Evolutionary conservation across 2,113 vertebrate species (phyloP).

Genomic region (Steatornis caripensis): DNA sequence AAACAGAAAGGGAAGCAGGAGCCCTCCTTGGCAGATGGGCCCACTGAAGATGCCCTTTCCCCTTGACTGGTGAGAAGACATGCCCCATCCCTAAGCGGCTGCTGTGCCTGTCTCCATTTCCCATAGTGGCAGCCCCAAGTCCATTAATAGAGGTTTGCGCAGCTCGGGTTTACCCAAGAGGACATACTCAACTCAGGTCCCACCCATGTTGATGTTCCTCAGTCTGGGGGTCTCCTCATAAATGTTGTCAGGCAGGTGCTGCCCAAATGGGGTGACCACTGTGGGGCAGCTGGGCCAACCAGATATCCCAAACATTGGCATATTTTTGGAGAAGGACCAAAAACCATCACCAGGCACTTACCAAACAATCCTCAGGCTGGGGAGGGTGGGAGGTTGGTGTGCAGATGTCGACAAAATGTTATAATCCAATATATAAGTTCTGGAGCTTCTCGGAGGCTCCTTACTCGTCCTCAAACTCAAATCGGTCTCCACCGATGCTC

Average conservation of each 20-base stretch:
- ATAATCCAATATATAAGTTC: neutral
- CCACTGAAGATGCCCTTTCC: neutral
- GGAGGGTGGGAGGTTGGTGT: no score
- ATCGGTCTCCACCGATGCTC: neutral
- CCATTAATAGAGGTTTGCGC: neutral
- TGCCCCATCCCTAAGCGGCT: neutral
- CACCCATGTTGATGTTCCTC: neutral
- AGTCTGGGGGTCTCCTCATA: neutral
- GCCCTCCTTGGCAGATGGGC: neutral
- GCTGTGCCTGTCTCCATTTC: neutral
- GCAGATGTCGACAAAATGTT: no score
- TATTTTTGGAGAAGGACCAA: neutral
- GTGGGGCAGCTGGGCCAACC: neutral
- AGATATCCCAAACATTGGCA: neutral
- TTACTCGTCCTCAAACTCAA: accelerated
- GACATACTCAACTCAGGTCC: neutral
- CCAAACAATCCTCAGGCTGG: accelerated
- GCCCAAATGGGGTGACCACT: neutral
- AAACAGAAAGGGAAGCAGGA: neutral
- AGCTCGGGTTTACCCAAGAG: neutral
- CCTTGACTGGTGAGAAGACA: neutral
- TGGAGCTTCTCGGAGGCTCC: neutral
- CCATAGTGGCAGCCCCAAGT: neutral
- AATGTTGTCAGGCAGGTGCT: neutral
- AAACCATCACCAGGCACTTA: neutral